A percentile compares a stretch with the other conserved stretches of the same genome.
phyloP scores from a whole-genome alignment of 2,113 vertebrate species.

The Xenopus tropicalis region UCB_Xtro_10.0 CM004446.2:114777001-114777500 shows the following conservation, averaged over 20 bases:
- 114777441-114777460: too few species aligned
- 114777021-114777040: too few species aligned
- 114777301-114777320: constrained; percentile 74
- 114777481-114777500: too few species aligned
- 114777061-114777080: too few species aligned
- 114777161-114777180: constrained; percentile 81
- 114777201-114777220: constrained; percentile 62
- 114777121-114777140: constrained; percentile 78
- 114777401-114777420: too few species aligned
- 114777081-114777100: too few species aligned
- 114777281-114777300: constrained; percentile 80
- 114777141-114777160: constrained; percentile 78
- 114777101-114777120: constrained; percentile 57
- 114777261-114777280: constrained; percentile 94
- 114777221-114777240: constrained; percentile 92
- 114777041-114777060: too few species aligned
- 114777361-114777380: constrained; percentile 68
- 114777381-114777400: too few species aligned
- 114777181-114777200: constrained; percentile 79
- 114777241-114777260: constrained; percentile 92
- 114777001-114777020: too few species aligned
- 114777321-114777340: constrained; percentile 82
- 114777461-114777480: too few species aligned
- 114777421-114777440: too few species aligned
- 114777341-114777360: constrained; percentile 75